Percentiles rank a stretch among this genome's conserved stretches.
phyloP scores from a whole-genome alignment of 2,113 vertebrate genomes.

The Heliornis fulica region DNA sequence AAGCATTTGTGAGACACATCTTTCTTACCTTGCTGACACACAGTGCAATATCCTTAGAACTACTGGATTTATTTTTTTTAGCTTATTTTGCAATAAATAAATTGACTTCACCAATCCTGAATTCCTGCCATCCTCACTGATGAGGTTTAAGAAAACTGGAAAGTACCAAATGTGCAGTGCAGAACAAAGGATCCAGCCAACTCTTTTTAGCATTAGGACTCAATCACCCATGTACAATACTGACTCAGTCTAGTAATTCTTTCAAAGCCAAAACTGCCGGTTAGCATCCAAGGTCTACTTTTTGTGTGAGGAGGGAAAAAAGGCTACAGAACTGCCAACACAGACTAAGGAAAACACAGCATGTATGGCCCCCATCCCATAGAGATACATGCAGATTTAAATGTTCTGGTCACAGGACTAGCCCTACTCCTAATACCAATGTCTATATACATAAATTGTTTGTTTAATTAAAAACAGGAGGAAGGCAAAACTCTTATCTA shows the following conservation, averaged over 20 bases:
- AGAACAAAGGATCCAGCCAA: background rate
- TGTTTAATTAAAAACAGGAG: background rate
- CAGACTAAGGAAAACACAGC: background rate
- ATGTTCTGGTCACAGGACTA: background rate
- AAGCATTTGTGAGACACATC: background rate
- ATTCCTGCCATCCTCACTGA: background rate
- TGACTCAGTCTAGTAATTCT: background rate
- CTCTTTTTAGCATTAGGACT: background rate
- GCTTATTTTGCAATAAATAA: background rate
- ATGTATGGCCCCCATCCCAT: background rate
- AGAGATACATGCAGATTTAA: background rate
- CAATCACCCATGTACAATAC: background rate
- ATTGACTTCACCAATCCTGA: background rate
- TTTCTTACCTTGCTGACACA: background rate
- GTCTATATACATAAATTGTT: background rate
- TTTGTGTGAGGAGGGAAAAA: background rate
- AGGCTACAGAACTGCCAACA: background rate
- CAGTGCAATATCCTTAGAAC: background rate
- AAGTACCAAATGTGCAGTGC: background rate
- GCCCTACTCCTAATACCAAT: background rate
- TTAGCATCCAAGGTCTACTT: background rate
- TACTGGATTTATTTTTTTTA: background rate
- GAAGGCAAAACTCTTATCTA: background rate
- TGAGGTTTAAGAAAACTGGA: background rate
- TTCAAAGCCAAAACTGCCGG: background rate